Base-by-base conservation (phyloP, 2,888 invertebrate genomes). In the Coelinius sp. region DNA sequence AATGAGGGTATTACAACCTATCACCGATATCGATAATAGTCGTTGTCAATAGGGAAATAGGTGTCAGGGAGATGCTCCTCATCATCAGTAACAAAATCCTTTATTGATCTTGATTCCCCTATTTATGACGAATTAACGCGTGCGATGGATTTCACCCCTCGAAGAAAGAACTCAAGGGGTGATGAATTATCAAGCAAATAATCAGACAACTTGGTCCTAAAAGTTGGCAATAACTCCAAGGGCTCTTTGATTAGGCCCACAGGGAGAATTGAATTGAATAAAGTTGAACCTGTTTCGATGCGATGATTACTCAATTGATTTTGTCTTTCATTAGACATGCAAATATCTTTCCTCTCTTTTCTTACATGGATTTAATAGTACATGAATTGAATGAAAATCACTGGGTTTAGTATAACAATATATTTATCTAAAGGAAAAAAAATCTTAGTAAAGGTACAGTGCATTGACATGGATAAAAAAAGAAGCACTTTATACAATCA, bases 1-100 rank as follows among this genome's bases (percentile, higher is more conserved):
- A 75, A 75, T 65, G 64, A 67, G 56, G 67, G 31, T 41, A 56
- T 67, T 35, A 31, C 67, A 53, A 72, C 63, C 67, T 64, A 27
- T 63, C 59, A 53, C 63, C 41, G 53, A 49, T 68, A 68, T 53
- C 72, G 66, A 44, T 66, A 27, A 20, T n/a, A 8, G 5, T 12
- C n/a, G 17, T 68, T 70, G 38, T 63, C 69, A 63, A 63, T 62
- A 12, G 38, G 25, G 44, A 49, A 53, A 31, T 49, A 63, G 62
- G n/a, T 20, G 53, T 4, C n/a, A 41, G n/a, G n/a, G n/a, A n/a
- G n/a, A 41, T 41, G 53, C n/a, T 24, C 27, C 25, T 27, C 53
- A 53, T 53, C 25, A n/a, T 53, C 53, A 53, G 53, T 25, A 52
- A 10, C 53, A 52, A 25, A 52, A 10, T 5, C 25, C 4, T n/a